Base-by-base conservation (phyloP, 2,888 invertebrate genomes). In the Thecophora atra region DNA sequence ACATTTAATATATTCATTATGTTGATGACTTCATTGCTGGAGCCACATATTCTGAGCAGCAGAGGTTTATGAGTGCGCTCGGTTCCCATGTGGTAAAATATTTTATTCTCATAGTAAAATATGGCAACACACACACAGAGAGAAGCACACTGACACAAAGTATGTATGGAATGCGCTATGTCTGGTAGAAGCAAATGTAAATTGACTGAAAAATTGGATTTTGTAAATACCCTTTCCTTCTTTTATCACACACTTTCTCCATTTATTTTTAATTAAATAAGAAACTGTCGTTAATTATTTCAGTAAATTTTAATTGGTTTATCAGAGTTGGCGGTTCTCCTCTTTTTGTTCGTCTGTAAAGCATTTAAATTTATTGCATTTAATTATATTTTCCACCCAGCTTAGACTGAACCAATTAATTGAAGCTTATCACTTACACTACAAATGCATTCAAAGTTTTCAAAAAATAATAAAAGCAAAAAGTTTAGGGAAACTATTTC, bases 1-100 rank as follows among this genome's bases (percentile, higher is more conserved):
- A 56, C 56, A 68, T 68, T 68, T 69, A 69, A 69, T 69, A 47
- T 62, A 69, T 69, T 69, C 69, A 69, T 69, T 62, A 69, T 51
- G 60, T 26, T 69, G 69, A 60, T 69, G 60, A 69, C 69, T 69
- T 60, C 51, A 69, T 69, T 69, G 42, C 58, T 19, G 28, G 19
- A 68, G 11, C 56, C 17, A 66, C 66, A 26, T 26, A 64, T 65
- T 5, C 51, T 2, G 47, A 37, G n/a, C 47, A 4, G 47, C 7
- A 7, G 44, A 37, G 37, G 28, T 28, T 28, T 60, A 5, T 7
- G 62, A 28, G 58, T 58, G 17, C 15, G 24, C 28, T 17, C 13
- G 58, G 28, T 58, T 58, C 7, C 28, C 30, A 60, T 60, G 30
- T 30, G 30, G n/a, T 30, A 60, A 60, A 60, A 60, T n/a, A 60